Evolutionary conservation across 2,888 invertebrate species (phyloP), one percentile per base, ranked within the genome.

Genomic region (Caenorhabditis uteleia): DNA sequence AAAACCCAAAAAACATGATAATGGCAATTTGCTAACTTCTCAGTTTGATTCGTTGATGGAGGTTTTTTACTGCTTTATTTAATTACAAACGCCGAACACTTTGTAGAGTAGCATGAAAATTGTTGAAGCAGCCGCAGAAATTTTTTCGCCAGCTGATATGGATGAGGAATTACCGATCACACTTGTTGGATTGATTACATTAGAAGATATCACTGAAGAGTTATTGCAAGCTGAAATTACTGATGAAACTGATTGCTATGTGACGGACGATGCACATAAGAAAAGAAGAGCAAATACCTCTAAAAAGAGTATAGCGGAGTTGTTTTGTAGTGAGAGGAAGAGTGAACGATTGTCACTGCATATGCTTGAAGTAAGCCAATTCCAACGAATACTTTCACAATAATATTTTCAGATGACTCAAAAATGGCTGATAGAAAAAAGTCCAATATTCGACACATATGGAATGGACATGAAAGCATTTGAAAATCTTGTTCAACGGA

Each of bases 151-250:
- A 10, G 1, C 82, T 8, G 94, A 95, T 86, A 93, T 93, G 0
- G 91, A 91, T 85, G 93, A 94, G 84, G 93, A 94, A 85, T 38
- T 47, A 18, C 42, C 55, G 10, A 20, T 62, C 16, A 62, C 55
- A 1, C 91, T 92, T 3, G 88, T 93, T 47, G 97, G 97, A 0
- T 87, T 97, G 49, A 91, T 97, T 14, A 98, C 97, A 0, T 85
- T 97, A 20, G 82, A 82, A 54, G 82, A 82, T 43, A 81, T 81
- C 48, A 67, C 75, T 7, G 77, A 77, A 49, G 73, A 73, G 42
- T 61, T 73, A 2, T 93, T 97, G 71, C 95, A 97, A 84, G 91
- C 94, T 0, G 97, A 97, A 86, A 98, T 98, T 77, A 90, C 94
- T 72, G 97, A 98, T 84, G 97, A 97, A 85, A 95, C 95, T 0